Evolutionary conservation across 2,888 invertebrate genomes (phyloP).

Genomic region (Physocephala rufipes): DNA sequence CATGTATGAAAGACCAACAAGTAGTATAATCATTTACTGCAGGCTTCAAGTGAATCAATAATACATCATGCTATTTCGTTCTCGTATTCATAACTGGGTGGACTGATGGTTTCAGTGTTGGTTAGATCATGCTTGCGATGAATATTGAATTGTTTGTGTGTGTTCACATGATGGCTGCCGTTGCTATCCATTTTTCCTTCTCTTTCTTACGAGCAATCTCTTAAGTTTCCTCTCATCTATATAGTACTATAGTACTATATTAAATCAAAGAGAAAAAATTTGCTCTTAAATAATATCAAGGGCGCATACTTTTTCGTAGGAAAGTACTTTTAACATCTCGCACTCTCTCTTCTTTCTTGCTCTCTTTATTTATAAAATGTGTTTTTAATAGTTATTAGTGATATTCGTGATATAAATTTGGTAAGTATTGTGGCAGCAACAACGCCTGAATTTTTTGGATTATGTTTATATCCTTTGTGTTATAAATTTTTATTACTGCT

Average conservation of each 20-base stretch:
- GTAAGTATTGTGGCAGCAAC: constrained; percentile 4
- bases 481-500: constrained; percentile 1
- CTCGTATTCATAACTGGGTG: no score
- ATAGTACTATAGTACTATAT: no score
- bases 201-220: not conserved
- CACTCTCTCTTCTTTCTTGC: constrained; percentile 1
- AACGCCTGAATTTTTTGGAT: not conserved
- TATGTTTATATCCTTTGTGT: not conserved
- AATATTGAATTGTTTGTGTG: constrained; percentile 11
- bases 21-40: constrained; percentile 39
- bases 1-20: no score
- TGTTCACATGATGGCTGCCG: constrained; percentile 39
- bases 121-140: not conserved
- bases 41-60: no score
- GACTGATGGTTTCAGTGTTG: not conserved
- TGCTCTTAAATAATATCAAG: no score
- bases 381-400: constrained; percentile 26
- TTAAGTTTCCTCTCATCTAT: not conserved
- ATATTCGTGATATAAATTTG: constrained; percentile 20
- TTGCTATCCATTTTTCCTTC: not conserved
- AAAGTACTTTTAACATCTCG: not conserved
- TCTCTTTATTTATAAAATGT: not conserved
- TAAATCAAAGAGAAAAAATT: no score
- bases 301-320: no score
- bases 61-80: no score